Conservation (phyloP, 1,140 invertebrate species). For the Phymastichus coffea region DNA sequence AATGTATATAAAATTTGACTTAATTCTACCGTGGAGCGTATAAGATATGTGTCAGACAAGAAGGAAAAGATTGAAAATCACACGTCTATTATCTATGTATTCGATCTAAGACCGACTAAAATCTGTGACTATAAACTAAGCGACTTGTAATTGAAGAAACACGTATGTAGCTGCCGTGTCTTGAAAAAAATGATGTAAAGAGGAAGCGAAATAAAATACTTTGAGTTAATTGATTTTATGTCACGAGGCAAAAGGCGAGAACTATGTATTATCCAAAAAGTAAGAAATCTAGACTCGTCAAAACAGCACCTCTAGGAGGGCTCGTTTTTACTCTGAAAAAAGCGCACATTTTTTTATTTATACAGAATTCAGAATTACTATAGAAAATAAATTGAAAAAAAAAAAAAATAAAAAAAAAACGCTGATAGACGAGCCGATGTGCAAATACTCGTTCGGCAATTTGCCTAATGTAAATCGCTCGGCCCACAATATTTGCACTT, state of each 20-base stretch:
- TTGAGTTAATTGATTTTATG: slow-evolving; percentile 15
- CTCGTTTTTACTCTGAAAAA: too few relatives aligned
- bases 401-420: too few relatives aligned
- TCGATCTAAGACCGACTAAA: slow-evolving; percentile 39
- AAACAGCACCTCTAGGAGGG: slow-evolving; percentile 17
- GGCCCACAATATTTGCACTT: too few relatives aligned
- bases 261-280: slow-evolving; percentile 39
- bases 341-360: too few relatives aligned
- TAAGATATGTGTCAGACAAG: slow-evolving; percentile 23
- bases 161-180: neutral
- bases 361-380: too few relatives aligned
- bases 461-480: too few relatives aligned
- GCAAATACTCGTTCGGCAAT: too few relatives aligned
- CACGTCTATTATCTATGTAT: slow-evolving; percentile 35
- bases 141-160: slow-evolving; percentile 10
- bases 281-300: slow-evolving; percentile 31
- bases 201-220: slow-evolving; percentile 28
- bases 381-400: too few relatives aligned
- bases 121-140: slow-evolving; percentile 23
- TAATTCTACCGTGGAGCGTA: neutral
- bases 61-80: slow-evolving; percentile 28
- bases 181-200: slow-evolving; percentile 10
- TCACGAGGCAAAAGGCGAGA: slow-evolving; percentile 55
- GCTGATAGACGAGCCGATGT: too few relatives aligned
- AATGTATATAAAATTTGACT: neutral